Evolutionary conservation across 1,140 invertebrate species (phyloP).

Genomic region (Contarinia nasturtii): DNA sequence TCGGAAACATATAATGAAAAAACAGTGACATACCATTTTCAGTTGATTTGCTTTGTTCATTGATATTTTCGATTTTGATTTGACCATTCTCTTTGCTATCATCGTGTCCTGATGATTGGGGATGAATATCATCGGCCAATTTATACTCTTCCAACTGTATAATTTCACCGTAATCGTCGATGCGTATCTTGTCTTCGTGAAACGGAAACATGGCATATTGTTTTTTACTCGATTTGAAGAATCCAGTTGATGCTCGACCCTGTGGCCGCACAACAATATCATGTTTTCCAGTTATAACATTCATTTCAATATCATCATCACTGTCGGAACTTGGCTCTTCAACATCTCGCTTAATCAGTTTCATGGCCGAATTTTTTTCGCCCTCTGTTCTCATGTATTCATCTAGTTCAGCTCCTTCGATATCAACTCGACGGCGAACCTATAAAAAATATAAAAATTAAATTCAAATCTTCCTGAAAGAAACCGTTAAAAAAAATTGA

Average conservation of each 20-base stretch:
- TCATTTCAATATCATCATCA: conserved; percentile 71
- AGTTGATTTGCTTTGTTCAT: conserved; percentile 34
- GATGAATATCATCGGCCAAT: conserved; percentile 39
- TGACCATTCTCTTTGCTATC: conserved; percentile 54
- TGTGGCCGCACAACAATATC: conserved; percentile 79
- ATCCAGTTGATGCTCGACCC: conserved; percentile 43
- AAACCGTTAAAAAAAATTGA: too few relatives aligned
- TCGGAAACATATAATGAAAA: neutral
- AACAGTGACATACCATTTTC: conserved; percentile 19
- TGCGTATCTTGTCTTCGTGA: conserved; percentile 76
- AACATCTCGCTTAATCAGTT: conserved; percentile 18
- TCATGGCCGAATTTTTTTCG: conserved; percentile 28
- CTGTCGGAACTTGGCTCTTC: conserved; percentile 28
- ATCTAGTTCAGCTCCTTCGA: conserved; percentile 85
- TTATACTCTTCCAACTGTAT: conserved; percentile 82
- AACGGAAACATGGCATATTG: conserved; percentile 94
- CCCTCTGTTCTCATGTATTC: conserved; percentile 57
- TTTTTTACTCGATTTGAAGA: conserved; percentile 85
- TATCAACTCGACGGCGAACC: conserved; percentile 48
- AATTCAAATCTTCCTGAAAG: too few relatives aligned
- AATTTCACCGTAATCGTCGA: conserved; percentile 89
- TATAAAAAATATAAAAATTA: too few relatives aligned
- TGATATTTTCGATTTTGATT: conserved; percentile 8
- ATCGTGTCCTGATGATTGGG: conserved; percentile 27
- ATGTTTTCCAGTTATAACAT: conserved; percentile 57